Conservation (phyloP, 2,113 vertebrate species). For the Brachirus orientalis region DNA sequence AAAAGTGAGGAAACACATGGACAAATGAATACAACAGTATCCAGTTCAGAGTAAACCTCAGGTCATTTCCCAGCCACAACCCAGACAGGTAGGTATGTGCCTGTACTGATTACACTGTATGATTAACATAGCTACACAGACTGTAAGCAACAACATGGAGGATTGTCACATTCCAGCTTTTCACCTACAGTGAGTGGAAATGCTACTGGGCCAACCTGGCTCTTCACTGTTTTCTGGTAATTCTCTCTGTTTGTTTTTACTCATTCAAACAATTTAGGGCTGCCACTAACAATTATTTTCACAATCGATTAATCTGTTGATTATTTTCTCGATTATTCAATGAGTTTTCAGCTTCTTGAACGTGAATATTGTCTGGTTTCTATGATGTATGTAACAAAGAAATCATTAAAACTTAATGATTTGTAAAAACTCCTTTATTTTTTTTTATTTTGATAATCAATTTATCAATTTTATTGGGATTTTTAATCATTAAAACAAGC, state of each 20-base stretch:
- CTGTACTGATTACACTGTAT: slow-evolving; percentile 26
- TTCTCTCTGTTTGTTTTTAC: slow-evolving; percentile 34
- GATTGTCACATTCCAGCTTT: slow-evolving; percentile 50
- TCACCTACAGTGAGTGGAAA: slow-evolving; percentile 38
- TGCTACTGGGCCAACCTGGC: slow-evolving; percentile 22
- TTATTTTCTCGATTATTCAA: too few relatives aligned
- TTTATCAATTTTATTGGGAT: too few relatives aligned
- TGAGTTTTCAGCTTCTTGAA: too few relatives aligned
- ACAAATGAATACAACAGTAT: neutral
- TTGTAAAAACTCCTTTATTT: too few relatives aligned
- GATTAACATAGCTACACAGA: slow-evolving; percentile 35
- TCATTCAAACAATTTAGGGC: too few relatives aligned
- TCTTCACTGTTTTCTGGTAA: slow-evolving; percentile 11
- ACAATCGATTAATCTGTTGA: too few relatives aligned
- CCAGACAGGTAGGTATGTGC: slow-evolving; percentile 49
- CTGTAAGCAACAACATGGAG: slow-evolving; percentile 21
- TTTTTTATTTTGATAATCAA: too few relatives aligned
- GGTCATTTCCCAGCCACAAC: neutral
- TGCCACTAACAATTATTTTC: too few relatives aligned
- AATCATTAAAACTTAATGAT: too few relatives aligned
- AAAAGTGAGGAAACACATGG: neutral
- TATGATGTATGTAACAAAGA: too few relatives aligned
- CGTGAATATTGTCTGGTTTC: too few relatives aligned
- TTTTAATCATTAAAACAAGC: too few relatives aligned
- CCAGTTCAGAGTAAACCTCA: neutral